Conservation (phyloP, 2,888 invertebrate species). For the Conistra vaccinii region DNA sequence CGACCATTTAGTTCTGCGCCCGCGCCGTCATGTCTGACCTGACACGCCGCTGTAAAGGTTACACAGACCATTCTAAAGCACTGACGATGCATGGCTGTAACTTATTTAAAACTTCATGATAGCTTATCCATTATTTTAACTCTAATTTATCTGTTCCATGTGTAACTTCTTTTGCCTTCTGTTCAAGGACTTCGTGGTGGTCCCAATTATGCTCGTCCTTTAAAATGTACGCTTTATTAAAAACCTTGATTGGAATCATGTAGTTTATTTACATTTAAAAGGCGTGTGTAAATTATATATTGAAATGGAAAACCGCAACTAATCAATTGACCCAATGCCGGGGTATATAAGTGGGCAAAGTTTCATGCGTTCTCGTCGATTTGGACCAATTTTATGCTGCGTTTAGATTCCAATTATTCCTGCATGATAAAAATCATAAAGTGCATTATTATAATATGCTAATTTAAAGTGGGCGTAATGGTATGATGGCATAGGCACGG, state of each 20-base stretch:
- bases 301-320: conserved; percentile 36
- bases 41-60: conserved; percentile 62
- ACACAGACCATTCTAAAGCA: conserved; percentile 56
- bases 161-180: background rate
- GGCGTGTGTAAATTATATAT: conserved; percentile 33
- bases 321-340: conserved; percentile 49
- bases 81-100: conserved; percentile 4
- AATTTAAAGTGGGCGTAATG: conserved; percentile 41
- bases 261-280: conserved; percentile 24
- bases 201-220: conserved; percentile 6
- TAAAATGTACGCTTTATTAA: conserved; percentile 8
- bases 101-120: conserved; percentile 25
- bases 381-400: conserved; percentile 19
- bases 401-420: conserved; percentile 20
- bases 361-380: conserved; percentile 32
- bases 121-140: conserved; percentile 3
- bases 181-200: background rate
- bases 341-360: conserved; percentile 13
- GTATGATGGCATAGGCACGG: conserved; percentile 9
- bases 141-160: background rate
- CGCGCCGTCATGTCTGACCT: conserved; percentile 65
- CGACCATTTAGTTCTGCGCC: conserved; percentile 49
- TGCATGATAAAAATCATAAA: background rate
- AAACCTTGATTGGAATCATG: background rate
- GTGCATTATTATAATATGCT: conserved; percentile 42